Percentiles rank a stretch among this genome's conserved stretches.
phyloP scores from a whole-genome alignment of 1,140 invertebrate species.

The Oncopeltus fasciatus region DNA sequence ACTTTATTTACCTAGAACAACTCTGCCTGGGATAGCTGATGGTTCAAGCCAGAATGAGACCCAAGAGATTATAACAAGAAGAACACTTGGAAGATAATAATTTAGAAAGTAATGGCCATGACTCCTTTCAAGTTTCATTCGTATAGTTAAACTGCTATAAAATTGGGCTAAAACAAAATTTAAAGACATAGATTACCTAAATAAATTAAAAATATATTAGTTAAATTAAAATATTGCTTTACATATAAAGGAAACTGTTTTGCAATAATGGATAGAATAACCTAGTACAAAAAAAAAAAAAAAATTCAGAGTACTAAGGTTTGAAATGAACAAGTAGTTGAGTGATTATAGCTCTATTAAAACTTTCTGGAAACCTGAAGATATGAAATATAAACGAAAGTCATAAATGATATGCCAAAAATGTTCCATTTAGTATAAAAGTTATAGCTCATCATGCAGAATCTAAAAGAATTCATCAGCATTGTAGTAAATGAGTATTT shows the following conservation, averaged over 20 bases:
- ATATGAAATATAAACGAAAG: too few species aligned
- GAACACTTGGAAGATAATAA: slow-evolving; percentile 74
- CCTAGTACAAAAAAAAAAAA: too few species aligned
- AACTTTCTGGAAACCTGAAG: too few species aligned
- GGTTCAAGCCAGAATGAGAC: slow-evolving; percentile 80
- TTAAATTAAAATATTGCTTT: neutral
- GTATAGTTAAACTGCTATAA: slow-evolving; percentile 61
- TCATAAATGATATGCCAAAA: too few species aligned
- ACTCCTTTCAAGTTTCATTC: slow-evolving; percentile 58
- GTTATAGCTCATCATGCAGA: too few species aligned
- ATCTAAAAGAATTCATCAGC: too few species aligned
- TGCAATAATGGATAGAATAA: too few species aligned
- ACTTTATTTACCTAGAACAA: slow-evolving; percentile 50
- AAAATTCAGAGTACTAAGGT: neutral
- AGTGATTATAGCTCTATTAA: too few species aligned
- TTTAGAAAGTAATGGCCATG: slow-evolving; percentile 80
- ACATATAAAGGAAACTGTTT: too few species aligned
- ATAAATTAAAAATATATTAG: neutral
- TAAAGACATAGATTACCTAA: neutral
- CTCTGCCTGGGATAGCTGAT: slow-evolving; percentile 63
- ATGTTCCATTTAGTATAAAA: too few species aligned
- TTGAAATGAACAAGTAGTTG: too few species aligned
- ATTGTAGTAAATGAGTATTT: too few species aligned
- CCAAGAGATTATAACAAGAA: slow-evolving; percentile 77
- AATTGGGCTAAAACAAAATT: slow-evolving; percentile 35